These are phyloP conservation scores for Corydoras maculifer DNA, from an alignment of 2,113 vertebrate genomes.

Conservation along the genomic window DNA sequence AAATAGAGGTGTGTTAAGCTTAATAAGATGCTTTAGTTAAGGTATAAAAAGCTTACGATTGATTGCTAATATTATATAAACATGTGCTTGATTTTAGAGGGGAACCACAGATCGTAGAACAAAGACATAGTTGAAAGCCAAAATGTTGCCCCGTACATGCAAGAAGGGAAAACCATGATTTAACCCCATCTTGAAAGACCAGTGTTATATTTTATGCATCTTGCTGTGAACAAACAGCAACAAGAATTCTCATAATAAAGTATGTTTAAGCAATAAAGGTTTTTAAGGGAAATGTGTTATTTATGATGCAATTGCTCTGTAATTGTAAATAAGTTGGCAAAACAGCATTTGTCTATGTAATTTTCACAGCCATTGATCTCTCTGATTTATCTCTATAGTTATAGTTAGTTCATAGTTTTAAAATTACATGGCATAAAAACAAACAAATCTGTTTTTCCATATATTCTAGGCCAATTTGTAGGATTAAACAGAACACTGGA, in stretches of 20 bases:
- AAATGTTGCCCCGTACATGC: constrained; percentile 1
- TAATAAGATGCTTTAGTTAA: constrained; percentile 11
- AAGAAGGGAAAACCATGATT: background rate
- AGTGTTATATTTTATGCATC: too few relatives aligned
- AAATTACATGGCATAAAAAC: too few relatives aligned
- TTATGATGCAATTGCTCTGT: background rate
- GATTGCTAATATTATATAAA: constrained; percentile 25
- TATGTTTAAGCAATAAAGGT: too few relatives aligned
- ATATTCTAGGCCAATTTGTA: too few relatives aligned
- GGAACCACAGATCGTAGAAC: constrained; percentile 8
- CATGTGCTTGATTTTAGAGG: constrained; percentile 18
- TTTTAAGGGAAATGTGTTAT: too few relatives aligned
- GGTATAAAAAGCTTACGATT: constrained; percentile 21
- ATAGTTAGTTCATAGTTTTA: background rate
- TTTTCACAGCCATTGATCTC: background rate
- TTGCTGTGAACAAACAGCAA: too few relatives aligned
- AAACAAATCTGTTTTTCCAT: too few relatives aligned
- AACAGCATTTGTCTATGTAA: background rate
- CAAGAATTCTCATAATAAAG: too few relatives aligned
- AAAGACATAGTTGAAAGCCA: constrained; percentile 15
- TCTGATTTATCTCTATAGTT: background rate
- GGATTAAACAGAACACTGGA: background rate
- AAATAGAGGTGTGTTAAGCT: constrained; percentile 12
- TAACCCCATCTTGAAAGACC: background rate
- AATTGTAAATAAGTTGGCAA: background rate